Base-by-base conservation (phyloP, 2,888 invertebrate species). In the Lissocephala sabroskyi region DNA sequence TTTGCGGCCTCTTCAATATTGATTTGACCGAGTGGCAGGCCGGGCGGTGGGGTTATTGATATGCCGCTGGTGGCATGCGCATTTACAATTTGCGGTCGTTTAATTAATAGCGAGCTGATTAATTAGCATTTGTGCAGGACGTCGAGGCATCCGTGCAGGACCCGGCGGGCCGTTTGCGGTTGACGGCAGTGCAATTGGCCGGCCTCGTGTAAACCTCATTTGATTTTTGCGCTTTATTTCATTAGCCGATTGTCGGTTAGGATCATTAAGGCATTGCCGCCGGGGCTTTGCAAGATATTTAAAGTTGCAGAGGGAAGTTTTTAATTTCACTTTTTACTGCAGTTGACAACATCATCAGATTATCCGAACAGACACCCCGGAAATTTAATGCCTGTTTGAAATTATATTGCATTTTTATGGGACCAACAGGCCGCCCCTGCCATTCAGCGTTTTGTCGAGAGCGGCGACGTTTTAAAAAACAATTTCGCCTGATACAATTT, bases 391-490 rank as follows among this genome's bases (percentile, higher is more conserved):
- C n/a, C 39, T 74, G 54, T 62, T 46, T 61, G 65, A 62, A 56
- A 75, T 75, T 67, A 71, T 75, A 75, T 71, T 67, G 76, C 76
- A 75, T 71, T 75, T 67, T 67, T 67, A 67, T 67, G n/a, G n/a
- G n/a, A n/a, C n/a, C n/a, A n/a, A n/a, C n/a, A n/a, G n/a, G n/a
- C n/a, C n/a, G n/a, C n/a, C n/a, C n/a, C n/a, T n/a, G n/a, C n/a
- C n/a, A n/a, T n/a, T n/a, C n/a, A 16, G 14, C 13, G 7, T 26
- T 9, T 35, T 6, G 14, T 53, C 26, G 41, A 48, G 67, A 68
- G 67, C 75, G 50, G 73, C 58, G 67, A 75, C 64, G 56, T 75
- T 68, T 75, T 71, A 71, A 75, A 67, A 68, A 68, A 68, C 67
- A 71, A 68, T 68, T 68, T 47, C 45, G 45, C 43, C 40, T 49